These are phyloP conservation scores for Lasioglossum zephyrum DNA, from an alignment of 2,888 invertebrate species.

Conservation along the genomic window DNA sequence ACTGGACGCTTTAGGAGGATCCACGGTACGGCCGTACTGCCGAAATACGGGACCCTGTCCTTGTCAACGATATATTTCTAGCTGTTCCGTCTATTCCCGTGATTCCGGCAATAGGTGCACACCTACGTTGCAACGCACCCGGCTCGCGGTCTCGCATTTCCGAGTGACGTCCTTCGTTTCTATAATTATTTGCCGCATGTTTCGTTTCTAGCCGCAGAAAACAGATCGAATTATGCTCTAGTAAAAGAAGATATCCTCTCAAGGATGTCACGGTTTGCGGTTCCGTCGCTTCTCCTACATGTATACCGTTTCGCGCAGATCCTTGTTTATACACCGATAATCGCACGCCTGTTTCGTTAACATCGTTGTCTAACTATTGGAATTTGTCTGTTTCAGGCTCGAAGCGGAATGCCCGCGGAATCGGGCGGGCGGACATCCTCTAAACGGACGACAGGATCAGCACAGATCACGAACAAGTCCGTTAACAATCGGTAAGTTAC, in stretches of 20 bases:
- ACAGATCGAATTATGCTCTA: conserved; percentile 56
- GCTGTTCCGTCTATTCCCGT: conserved; percentile 14
- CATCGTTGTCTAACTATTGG: background rate
- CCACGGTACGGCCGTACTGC: conserved; percentile 58
- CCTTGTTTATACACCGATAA: background rate
- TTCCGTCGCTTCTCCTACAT: conserved; percentile 20
- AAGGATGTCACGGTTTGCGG: conserved; percentile 59
- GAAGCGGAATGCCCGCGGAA: conserved; percentile 75
- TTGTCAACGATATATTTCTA: conserved; percentile 48
- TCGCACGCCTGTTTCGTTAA: background rate
- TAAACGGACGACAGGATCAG: conserved; percentile 64
- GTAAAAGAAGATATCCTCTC: conserved; percentile 55
- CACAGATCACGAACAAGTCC: conserved; percentile 46
- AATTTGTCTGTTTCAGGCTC: conserved; percentile 64
- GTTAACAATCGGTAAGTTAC: conserved; percentile 57
- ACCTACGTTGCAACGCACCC: background rate
- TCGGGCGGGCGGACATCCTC: conserved; percentile 71
- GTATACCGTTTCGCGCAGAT: background rate
- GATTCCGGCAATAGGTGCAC: background rate
- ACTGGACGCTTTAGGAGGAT: conserved; percentile 66
- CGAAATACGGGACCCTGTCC: background rate
- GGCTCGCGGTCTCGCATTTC: conserved; percentile 3
- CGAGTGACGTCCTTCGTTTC: conserved; percentile 60
- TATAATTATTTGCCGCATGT: conserved; percentile 60
- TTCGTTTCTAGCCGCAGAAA: conserved; percentile 31